Percentiles rank a stretch among this genome's conserved stretches.
phyloP scores from a whole-genome alignment of 1,140 invertebrate species.

The Trichonephila clavipes region DNA sequence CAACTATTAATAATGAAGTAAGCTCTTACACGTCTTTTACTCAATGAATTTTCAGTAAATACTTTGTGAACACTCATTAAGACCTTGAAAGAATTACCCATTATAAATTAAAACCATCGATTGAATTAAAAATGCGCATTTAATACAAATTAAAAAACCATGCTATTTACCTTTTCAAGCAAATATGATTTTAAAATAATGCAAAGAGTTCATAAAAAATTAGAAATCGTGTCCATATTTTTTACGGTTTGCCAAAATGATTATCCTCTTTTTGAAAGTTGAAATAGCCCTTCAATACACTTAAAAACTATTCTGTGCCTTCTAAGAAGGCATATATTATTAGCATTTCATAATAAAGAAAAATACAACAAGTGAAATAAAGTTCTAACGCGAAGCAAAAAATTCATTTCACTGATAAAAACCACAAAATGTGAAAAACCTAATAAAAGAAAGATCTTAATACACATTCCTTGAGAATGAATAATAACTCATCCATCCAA shows the following conservation, averaged over 20 bases:
- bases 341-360: not conserved
- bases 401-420: not conserved
- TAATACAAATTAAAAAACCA: too few relatives aligned
- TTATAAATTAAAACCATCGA: too few relatives aligned
- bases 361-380: not conserved
- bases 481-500: constrained; percentile 50
- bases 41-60: too few relatives aligned
- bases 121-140: too few relatives aligned
- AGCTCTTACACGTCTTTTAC: too few relatives aligned
- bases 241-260: not conserved
- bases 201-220: too few relatives aligned
- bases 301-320: not conserved
- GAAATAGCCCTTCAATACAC: not conserved
- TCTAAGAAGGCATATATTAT: not conserved
- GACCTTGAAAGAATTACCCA: too few relatives aligned
- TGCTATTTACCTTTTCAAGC: too few relatives aligned
- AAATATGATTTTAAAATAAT: too few relatives aligned
- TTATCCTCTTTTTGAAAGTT: not conserved
- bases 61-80: too few relatives aligned
- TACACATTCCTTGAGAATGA: constrained; percentile 53
- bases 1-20: too few relatives aligned
- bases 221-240: not conserved
- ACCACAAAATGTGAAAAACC: not conserved
- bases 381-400: not conserved
- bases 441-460: constrained; percentile 24